Base-by-base conservation (phyloP, 2,888 invertebrate species). In the Phania funesta region DNA sequence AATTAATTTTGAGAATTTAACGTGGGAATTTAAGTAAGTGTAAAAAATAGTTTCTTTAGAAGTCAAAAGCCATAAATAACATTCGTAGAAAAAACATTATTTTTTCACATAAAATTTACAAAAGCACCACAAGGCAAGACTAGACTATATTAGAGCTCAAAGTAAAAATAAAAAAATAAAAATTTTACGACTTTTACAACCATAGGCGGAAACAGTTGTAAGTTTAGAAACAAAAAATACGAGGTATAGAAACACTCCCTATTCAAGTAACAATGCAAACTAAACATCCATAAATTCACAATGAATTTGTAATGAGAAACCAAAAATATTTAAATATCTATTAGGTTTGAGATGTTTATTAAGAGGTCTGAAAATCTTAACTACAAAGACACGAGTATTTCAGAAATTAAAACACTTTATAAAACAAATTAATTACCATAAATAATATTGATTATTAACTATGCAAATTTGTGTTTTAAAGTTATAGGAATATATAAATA, bases 171-270 rank as follows among this genome's bases (percentile, higher is more conserved):
- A 20, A 50, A 13, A 1, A 67, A 41, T 0, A 29, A 29, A 29
- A 18, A 44, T 26, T 38, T 7, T 50, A 2, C 4, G 20, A n/a
- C 44, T 22, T 44, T 67, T 26, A 48, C 44, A 26, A 35, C 24
- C 5, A 35, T 71, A 71, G 76, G 80, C 76, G 76, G 71, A 73
- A 76, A 62, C 44, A 67, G 50, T 44, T 80, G 60, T 71, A 71
- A 70, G 7, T 60, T 5, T n/a, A 29, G 9, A n/a, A 58, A 35
- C 24, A 20, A 26, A 73, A 22, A 48, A 6, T 1, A 13, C 35
- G 32, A 11, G n/a, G n/a, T 3, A 5, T 26, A 26, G 70, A 44
- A 48, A 74, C 56, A 74, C 79, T 54, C 73, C 79, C 79, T 64
- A 64, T 80, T 75, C 52, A 8, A 48, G 38, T 1, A 44, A 32